Percentiles rank a stretch among this genome's conserved stretches.
These are phyloP conservation scores for Ctenosaura bakeri DNA, from an alignment of 2,797 vertebrate species.

Conservation along the genomic window DNA sequence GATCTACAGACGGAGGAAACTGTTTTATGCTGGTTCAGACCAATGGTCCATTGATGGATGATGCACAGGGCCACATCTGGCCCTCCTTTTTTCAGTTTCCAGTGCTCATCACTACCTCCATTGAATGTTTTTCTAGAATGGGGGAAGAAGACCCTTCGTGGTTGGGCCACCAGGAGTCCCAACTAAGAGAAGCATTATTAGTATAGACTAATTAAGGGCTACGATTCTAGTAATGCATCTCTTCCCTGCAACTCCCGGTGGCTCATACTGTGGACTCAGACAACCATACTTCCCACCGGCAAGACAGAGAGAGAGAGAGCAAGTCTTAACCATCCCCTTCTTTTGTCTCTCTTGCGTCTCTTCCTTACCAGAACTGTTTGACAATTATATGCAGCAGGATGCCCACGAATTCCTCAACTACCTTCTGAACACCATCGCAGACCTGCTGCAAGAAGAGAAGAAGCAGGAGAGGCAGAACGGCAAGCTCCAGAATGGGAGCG, in stretches of 20 bases:
- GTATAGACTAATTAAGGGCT: too few relatives aligned
- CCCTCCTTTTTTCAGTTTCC: neutral
- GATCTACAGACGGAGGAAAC: neutral
- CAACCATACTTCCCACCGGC: too few relatives aligned
- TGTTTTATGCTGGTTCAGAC: neutral
- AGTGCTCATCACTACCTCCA: too few relatives aligned
- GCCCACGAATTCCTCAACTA: constrained; percentile 95
- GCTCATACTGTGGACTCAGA: too few relatives aligned
- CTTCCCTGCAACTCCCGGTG: neutral
- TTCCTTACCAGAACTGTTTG: constrained; percentile 87
- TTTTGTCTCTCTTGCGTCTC: constrained; percentile 23
- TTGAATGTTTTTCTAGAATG: too few relatives aligned
- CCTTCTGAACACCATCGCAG: constrained; percentile 94
- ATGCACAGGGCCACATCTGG: neutral
- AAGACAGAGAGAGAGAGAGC: too few relatives aligned
- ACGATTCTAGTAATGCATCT: neutral
- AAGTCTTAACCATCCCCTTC: neutral
- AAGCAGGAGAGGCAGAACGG: constrained; percentile 94
- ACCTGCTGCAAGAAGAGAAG: constrained; percentile 93
- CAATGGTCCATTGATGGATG: neutral
- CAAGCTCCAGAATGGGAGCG: constrained; percentile 88
- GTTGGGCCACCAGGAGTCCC: too few relatives aligned
- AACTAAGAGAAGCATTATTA: too few relatives aligned
- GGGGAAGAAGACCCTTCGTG: neutral
- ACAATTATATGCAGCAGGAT: constrained; percentile 96